Evolutionary conservation across 2,113 vertebrate species (phyloP), one percentile per base, ranked within the genome.

Genomic region (Coryphaenoides rupestris): DNA sequence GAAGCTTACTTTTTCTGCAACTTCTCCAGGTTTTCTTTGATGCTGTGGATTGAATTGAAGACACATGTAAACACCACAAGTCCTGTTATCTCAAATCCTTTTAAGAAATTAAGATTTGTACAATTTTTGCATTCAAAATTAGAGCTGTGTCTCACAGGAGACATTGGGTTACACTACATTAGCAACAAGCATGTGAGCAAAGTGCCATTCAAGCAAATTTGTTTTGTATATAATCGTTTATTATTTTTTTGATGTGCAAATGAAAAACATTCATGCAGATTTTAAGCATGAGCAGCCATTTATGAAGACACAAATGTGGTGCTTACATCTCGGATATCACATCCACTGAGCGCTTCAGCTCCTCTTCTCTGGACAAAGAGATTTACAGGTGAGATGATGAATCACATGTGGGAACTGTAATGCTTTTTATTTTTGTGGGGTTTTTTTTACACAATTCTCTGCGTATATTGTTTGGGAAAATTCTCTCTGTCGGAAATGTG

Each of bases 1-100:
- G 1, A 67, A 21, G 4, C 74, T 78, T 82, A 92, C 91, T 79
- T 86, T 70, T 83, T 83, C 71, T 81, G 84, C 5, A 92, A n/a
- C 75, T 87, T 91, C 62, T 80, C 71, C 53, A 89, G 80, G 60
- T 80, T 92, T 79, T 87, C 86, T 77, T 92, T 92, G 46, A 94
- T 76, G 64, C 92, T 91, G 74, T 21, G 66, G 84, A 72, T n/a
- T 15, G 46, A 63, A 79, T 17, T 21, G 28, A 21, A 69, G 19
- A 58, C 4, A 58, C 9, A 4, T 40, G 17, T 56, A 10, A 74
- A 70, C 1, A 56, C 40, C 53, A 22, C 21, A 0, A 54, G 16
- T 40, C 33, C 33, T 40, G 2, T 2, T 58, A 16, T 33, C 9
- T n/a, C 52, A 40, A 16, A 15, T 13, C 7, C 19, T n/a, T n/a